phyloP scores from a whole-genome alignment of 1,140 invertebrate genomes.

The Papilio helenus region DNA sequence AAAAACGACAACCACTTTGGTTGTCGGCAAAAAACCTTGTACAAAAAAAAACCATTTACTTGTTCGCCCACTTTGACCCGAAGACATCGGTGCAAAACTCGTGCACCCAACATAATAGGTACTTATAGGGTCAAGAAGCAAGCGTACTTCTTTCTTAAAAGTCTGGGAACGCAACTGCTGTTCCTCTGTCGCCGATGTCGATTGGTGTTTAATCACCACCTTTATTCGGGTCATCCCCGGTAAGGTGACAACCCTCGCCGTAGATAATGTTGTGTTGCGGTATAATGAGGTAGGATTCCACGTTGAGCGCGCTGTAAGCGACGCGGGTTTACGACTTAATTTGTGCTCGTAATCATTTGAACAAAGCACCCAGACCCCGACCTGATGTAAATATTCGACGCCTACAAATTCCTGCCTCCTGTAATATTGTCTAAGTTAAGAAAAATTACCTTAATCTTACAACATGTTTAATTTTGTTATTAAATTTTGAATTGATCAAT shows the following conservation, averaged over 20 bases:
- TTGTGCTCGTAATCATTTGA: constrained; percentile 78
- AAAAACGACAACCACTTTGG: not conserved
- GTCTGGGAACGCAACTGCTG: too few species aligned
- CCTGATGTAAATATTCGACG: constrained; percentile 20
- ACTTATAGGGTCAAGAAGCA: too few species aligned
- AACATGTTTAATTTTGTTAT: not conserved
- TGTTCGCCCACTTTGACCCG: too few species aligned
- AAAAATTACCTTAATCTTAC: constrained; percentile 17
- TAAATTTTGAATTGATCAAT: not conserved
- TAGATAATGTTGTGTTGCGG: constrained; percentile 18
- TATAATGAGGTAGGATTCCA: constrained; percentile 31
- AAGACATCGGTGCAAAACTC: too few species aligned
- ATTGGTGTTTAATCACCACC: too few species aligned
- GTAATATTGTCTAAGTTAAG: constrained; percentile 18
- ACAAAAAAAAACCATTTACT: too few species aligned
- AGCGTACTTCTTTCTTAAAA: too few species aligned
- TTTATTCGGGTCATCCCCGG: too few species aligned
- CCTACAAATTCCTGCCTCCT: constrained; percentile 19
- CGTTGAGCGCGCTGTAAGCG: constrained; percentile 70
- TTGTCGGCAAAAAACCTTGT: not conserved
- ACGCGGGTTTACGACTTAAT: constrained; percentile 77
- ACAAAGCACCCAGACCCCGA: constrained; percentile 59
- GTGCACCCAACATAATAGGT: too few species aligned
- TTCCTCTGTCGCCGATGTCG: too few species aligned
- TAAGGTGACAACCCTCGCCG: not conserved